Base-by-base conservation (phyloP, 1,140 invertebrate species). In the Pararge aegeria region DNA sequence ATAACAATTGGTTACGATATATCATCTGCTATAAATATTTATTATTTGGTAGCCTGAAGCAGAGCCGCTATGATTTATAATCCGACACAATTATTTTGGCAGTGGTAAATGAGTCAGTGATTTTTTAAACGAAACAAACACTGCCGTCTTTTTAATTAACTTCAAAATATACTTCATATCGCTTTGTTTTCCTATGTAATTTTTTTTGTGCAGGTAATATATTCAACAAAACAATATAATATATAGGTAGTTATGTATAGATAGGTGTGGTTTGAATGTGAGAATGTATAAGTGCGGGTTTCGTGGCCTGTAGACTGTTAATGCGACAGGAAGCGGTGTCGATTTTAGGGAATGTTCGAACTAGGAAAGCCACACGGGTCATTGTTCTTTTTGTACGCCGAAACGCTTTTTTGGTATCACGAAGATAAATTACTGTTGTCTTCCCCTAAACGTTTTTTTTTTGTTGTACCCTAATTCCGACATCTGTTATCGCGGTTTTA, bases 311-410 rank as follows among this genome's bases (percentile, higher is more conserved):
- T 61, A 60, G 58, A 38, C 63, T 51, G 60, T 80, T 81, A 83
- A 73, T 66, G 69, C 73, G 64, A 64, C 80, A 83, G 85, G 77
- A 83, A 80, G 69, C 73, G 68, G 72, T 77, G 81, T 85, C 80
- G 80, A 83, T 83, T 88, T 83, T 85, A 74, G 80, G 81, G 76
- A 86, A 83, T 76, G 76, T 75, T 79, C 75, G 30, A 66, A 71
- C 69, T 79, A 72, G 65, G 69, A 83, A 80, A 68, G 67, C 74
- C 78, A 82, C 68, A 75, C 75, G 75, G 83, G 81, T 86, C 83
- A 86, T 82, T 87, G 83, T 86, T 84, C 78, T 3, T 46, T 72
- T 80, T 73, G 80, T 78, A 75, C 76, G 57, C 55, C 64, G 69
- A 70, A 70, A 44, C 70, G 54, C 56, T 61, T 48, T 68, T 74